phyloP scores from a whole-genome alignment of 1,140 invertebrate genomes.

The Tetragonula clypearis region DNA sequence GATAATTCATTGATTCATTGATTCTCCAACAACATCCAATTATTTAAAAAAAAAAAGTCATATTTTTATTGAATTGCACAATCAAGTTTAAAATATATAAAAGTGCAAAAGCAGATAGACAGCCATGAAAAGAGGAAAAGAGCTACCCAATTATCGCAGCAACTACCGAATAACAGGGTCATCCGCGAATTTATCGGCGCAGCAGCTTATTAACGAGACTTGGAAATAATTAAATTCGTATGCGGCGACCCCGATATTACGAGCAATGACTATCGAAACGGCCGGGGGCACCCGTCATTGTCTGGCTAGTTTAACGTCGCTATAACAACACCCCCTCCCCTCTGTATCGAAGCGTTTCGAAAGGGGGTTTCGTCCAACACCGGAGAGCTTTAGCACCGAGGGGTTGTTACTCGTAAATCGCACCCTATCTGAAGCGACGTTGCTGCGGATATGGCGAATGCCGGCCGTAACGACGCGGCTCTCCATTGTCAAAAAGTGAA shows the following conservation, averaged over 20 bases:
- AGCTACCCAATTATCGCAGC: neutral
- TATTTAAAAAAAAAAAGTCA: neutral
- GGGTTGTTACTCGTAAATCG: conserved; percentile 61
- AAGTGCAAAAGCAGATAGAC: neutral
- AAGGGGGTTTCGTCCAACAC: neutral
- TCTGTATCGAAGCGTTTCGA: neutral
- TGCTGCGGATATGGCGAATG: conserved; percentile 50
- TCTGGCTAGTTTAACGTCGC: conserved; percentile 62
- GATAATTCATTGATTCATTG: too few relatives aligned
- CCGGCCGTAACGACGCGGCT: conserved; percentile 17
- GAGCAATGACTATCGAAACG: conserved; percentile 33
- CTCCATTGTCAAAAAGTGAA: conserved; percentile 46
- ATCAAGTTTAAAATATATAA: too few relatives aligned
- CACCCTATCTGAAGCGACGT: conserved; percentile 51
- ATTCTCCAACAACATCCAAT: too few relatives aligned
- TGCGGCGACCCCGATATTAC: neutral
- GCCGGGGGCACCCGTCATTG: conserved; percentile 51
- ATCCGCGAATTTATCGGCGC: conserved; percentile 19
- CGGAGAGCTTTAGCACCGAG: conserved; percentile 30
- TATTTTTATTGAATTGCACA: neutral
- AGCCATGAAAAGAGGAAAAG: neutral
- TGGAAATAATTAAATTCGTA: conserved; percentile 41
- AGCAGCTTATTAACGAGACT: conserved; percentile 47
- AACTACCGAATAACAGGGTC: conserved; percentile 3
- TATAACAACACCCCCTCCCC: conserved; percentile 50